A percentile compares a stretch with the other conserved stretches of the same genome.
Evolutionary conservation across 2,797 vertebrate genomes (phyloP).

Genomic region (Eurystomus glaucurus): DNA sequence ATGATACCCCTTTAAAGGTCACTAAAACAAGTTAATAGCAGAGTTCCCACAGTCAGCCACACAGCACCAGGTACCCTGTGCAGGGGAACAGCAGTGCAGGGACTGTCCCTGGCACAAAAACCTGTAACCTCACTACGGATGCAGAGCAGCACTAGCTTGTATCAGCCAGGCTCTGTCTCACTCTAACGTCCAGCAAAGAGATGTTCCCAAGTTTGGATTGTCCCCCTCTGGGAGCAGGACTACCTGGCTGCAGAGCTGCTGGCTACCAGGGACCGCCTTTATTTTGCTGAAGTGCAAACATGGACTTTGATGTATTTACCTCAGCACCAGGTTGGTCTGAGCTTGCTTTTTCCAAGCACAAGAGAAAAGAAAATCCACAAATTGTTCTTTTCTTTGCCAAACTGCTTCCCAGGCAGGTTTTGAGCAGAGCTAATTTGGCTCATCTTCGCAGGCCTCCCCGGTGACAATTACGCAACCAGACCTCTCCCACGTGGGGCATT

Average conservation of each 20-base stretch:
- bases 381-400: slow-evolving; percentile 15
- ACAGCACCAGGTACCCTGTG: background rate
- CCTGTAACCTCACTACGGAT: fast-evolving
- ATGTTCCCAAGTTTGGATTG: background rate
- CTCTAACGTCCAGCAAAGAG: background rate
- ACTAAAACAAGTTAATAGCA: background rate
- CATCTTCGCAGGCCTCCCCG: background rate
- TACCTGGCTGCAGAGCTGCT: background rate
- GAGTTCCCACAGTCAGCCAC: background rate
- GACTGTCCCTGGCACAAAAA: background rate
- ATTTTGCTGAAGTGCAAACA: background rate
- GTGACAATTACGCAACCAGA: background rate
- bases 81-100: background rate
- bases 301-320: background rate
- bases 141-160: fast-evolving
- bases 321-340: background rate
- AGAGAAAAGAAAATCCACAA: slow-evolving; percentile 9
- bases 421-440: background rate
- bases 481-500: background rate
- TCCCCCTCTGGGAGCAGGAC: background rate
- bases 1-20: background rate
- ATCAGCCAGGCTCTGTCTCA: background rate
- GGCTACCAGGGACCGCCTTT: background rate
- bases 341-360: background rate
- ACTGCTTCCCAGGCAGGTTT: slow-evolving; percentile 3